Base-by-base conservation (phyloP, 1,140 invertebrate genomes). In the Maniola jurtina region DNA sequence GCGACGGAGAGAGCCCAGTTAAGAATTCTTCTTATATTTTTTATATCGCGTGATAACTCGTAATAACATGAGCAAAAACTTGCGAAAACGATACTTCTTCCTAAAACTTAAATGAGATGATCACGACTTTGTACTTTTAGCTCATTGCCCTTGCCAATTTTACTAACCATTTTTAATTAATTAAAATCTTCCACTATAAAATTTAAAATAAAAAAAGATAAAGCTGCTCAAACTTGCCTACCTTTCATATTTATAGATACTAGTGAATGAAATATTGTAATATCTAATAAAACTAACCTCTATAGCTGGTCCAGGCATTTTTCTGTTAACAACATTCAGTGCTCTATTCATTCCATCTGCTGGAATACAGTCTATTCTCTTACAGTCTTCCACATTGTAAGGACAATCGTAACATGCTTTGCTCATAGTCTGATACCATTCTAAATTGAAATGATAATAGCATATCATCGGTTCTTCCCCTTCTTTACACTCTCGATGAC, bases 391-490 rank as follows among this genome's bases (percentile, higher is more conserved):
- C 0, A 88, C 71, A 76, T 96, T 96, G 38, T 86, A 92, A 0
- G 97, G 96, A 81, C 97, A 98, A 73, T 95, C 90, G 75, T 93
- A 96, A 77, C 97, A 98, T 0, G 97, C 97, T 83, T 97, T 97
- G 77, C 95, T 96, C 93, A 97, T 93, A 0, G 96, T 95, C 58
- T 95, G 92, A 84, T 97, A 97, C 92, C 93, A 94, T 82, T 97
- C 96, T 0, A 96, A 74, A 47, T 91, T 87, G 75, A 96, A 96
- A 60, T 92, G 88, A 79, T 96, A 97, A 56, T 92, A 84, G 72
- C 96, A 96, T 8, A 92, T 89, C 93, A 93, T 94, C 1, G 93
- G 91, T n/a, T 91, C 77, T 64, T 83, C 85, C 1, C 81, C 91
- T 60, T 90, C 91, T 57, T 69, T 81, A 71, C 92, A 92, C 72